Evolutionary conservation across 2,888 invertebrate genomes (phyloP), one percentile per base, ranked within the genome.

Genomic region (Cantharis rustica): DNA sequence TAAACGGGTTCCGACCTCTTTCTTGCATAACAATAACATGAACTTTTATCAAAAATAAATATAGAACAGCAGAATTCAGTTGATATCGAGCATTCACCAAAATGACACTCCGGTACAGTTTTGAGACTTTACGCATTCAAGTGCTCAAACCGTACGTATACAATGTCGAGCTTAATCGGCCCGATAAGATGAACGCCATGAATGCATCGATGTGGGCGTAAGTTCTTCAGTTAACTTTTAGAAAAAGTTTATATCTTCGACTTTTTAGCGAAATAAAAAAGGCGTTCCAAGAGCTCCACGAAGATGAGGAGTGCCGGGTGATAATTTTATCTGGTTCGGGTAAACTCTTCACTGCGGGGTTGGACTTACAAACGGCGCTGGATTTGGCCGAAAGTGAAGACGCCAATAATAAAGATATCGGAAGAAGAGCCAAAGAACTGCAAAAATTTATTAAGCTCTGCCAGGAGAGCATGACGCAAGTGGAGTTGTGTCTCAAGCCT

Each of bases 401-500:
- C 47, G 90, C 91, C 1, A 91, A 93, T 10, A 88, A 92, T 0
- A 93, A 94, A 1, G 98, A 98, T 86, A 88, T 94, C 0, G 95
- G 95, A 0, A 90, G 98, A 20, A 95, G 93, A 86, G 94, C 94
- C 0, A 91, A 93, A 81, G 85, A 91, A 20, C 83, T 97, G 10
- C 89, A 91, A 13, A 89, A 90, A 47, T 86, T 89, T 17, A 93
- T 98, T 68, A 90, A 89, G 82, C 79, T 86, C 0, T 95, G 93
- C 82, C 96, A 99, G 90, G 91, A 95, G 23, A 92, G 94, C 16
- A 93, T 98, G 75, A 92, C 93, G 7, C 90, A 95, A 0, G 85
- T 98, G 64, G 98, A 98, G 88, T 91, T 92, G 86, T 99, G 98
- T 84, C 89, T 91, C 3, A 99, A 99, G 87, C 99, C 99, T 0